A percentile compares a stretch with the other conserved stretches of the same genome.
Evolutionary conservation across 2,888 invertebrate species (phyloP).

Genomic region (Apomyelois bistriatella): DNA sequence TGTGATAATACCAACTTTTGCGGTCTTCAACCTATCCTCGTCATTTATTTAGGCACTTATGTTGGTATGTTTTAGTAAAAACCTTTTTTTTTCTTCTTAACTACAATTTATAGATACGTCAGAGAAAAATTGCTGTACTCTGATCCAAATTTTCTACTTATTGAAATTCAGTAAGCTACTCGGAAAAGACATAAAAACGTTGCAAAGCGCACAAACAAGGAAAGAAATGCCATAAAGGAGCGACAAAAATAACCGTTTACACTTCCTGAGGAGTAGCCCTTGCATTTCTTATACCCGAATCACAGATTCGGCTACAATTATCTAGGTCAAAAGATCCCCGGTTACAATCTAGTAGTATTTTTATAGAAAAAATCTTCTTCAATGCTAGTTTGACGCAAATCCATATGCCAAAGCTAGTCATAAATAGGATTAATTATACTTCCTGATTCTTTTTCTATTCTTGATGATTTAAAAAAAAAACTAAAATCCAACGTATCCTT

Average conservation of each 20-base stretch:
- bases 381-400: no score
- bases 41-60: no score
- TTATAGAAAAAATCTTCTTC: no score
- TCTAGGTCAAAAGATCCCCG: neutral
- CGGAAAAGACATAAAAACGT: slow-evolving; percentile 10
- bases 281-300: slow-evolving; percentile 24
- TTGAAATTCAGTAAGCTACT: neutral
- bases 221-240: slow-evolving; percentile 37
- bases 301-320: slow-evolving; percentile 22
- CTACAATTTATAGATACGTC: neutral
- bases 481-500: no score
- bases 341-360: neutral
- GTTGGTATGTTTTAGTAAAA: no score
- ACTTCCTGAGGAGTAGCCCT: slow-evolving; percentile 31
- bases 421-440: no score
- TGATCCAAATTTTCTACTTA: neutral
- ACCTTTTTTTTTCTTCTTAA: no score
- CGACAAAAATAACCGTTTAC: slow-evolving; percentile 35
- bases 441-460: no score
- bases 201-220: slow-evolving; percentile 30
- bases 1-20: no score
- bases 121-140: neutral
- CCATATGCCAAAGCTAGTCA: no score
- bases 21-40: no score
- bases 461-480: no score